Evolutionary conservation across 2,797 vertebrate genomes (phyloP).

Genomic region (Propithecus perrieri): DNA sequence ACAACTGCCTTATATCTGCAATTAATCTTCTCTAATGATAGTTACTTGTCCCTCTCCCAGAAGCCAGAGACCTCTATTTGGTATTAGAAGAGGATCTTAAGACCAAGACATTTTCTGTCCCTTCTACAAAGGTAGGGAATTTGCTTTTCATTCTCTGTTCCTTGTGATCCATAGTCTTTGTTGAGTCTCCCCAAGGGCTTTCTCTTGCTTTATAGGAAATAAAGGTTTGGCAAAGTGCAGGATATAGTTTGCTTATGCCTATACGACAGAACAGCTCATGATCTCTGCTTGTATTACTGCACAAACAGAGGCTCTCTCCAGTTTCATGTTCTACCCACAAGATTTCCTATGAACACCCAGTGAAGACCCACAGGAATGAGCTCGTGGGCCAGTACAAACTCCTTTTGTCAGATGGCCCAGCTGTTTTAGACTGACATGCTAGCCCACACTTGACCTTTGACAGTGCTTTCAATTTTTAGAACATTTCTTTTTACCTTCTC

Average conservation of each 20-base stretch:
- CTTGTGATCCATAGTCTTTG: neutral
- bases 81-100: neutral
- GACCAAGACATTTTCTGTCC: neutral
- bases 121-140: neutral
- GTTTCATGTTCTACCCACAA: neutral
- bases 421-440: neutral
- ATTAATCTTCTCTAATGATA: neutral
- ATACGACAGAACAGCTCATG: neutral
- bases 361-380: neutral
- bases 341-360: neutral
- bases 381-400: neutral
- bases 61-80: neutral
- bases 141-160: neutral
- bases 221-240: neutral
- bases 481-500: neutral
- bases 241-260: neutral
- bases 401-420: neutral
- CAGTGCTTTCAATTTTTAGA: neutral
- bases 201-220: neutral
- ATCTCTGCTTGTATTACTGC: neutral
- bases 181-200: neutral
- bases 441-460: neutral
- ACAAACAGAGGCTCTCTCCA: neutral
- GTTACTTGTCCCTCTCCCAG: neutral
- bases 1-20: neutral